phyloP scores from a whole-genome alignment of 2,888 invertebrate species.

The Papilio gigon region DNA sequence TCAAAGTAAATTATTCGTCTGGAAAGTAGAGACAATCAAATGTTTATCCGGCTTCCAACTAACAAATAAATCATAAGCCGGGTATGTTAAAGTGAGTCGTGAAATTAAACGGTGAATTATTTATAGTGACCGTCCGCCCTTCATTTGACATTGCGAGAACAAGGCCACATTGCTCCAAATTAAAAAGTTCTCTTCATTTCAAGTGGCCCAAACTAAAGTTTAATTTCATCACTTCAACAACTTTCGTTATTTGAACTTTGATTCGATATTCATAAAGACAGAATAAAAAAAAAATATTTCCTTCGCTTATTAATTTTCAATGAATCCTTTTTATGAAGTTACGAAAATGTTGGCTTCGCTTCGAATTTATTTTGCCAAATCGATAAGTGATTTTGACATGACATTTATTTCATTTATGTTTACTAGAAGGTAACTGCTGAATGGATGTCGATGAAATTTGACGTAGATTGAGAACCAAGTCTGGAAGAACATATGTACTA shows the following conservation, averaged over 20 bases:
- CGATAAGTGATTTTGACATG: too few species aligned
- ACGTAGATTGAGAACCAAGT: too few species aligned
- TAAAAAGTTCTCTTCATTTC: conserved; percentile 33
- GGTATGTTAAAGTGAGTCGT: conserved; percentile 27
- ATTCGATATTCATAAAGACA: conserved; percentile 16
- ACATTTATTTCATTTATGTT: too few species aligned
- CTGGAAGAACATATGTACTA: too few species aligned
- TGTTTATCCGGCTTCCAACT: conserved; percentile 30
- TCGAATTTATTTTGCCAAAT: conserved; percentile 1
- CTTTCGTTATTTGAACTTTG: conserved; percentile 18
- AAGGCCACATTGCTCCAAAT: conserved; percentile 36
- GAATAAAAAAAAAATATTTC: conserved; percentile 23
- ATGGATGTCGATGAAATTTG: too few species aligned
- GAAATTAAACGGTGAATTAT: conserved; percentile 39
- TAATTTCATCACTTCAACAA: conserved; percentile 31
- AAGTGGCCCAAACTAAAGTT: conserved; percentile 25
- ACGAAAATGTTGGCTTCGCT: not conserved
- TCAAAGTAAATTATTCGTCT: conserved; percentile 11
- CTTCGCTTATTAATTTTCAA: not conserved
- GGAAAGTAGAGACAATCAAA: conserved; percentile 25
- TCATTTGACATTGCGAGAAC: conserved; percentile 31
- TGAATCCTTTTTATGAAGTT: not conserved
- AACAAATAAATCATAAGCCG: conserved; percentile 36
- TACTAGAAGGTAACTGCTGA: too few species aligned
- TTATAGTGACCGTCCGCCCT: conserved; percentile 20